phyloP scores from a whole-genome alignment of 2,888 invertebrate genomes.

The Notocelia uddmanniana region DNA sequence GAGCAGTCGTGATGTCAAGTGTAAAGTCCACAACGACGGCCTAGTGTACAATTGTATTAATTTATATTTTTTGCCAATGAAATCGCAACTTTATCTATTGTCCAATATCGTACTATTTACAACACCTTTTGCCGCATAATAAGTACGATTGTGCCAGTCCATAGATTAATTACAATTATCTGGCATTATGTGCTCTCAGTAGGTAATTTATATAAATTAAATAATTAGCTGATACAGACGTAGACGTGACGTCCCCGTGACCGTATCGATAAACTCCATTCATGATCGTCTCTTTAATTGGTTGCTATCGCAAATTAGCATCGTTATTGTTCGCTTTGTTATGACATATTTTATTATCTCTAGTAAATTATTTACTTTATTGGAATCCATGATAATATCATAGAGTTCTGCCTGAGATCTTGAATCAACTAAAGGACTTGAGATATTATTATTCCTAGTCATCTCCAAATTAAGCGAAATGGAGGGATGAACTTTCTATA shows the following conservation, averaged over 20 bases:
- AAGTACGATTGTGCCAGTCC: neutral
- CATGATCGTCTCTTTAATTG: neutral
- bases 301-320: neutral
- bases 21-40: constrained; percentile 15
- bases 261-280: constrained; percentile 3
- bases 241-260: neutral
- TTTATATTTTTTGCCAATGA: neutral
- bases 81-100: neutral
- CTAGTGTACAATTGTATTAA: neutral
- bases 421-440: no score
- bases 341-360: neutral
- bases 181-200: constrained; percentile 3
- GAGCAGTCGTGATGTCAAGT: constrained; percentile 14
- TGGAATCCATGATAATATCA: no score
- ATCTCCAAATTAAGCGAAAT: no score
- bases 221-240: constrained; percentile 14
- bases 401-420: no score
- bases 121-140: neutral
- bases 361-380: neutral
- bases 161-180: constrained; percentile 12
- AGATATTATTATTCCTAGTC: no score
- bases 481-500: no score
- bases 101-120: neutral
- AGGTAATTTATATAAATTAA: constrained; percentile 3
- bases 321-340: constrained; percentile 6